Evolutionary conservation across 2,888 invertebrate genomes (phyloP).

Genomic region (Hymenopus coronatus): DNA sequence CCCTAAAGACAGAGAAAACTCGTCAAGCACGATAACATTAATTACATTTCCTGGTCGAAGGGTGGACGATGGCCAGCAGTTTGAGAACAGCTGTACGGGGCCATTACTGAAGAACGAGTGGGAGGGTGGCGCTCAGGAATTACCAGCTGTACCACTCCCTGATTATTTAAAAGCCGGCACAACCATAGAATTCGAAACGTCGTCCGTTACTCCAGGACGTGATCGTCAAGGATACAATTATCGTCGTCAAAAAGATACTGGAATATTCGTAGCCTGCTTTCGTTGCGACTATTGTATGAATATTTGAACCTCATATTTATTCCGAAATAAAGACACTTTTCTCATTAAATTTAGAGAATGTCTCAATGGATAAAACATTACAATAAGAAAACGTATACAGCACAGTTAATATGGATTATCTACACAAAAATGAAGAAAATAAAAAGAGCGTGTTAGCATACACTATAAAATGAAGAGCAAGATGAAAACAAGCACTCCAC

Average conservation of each 20-base stretch:
- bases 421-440: too few species aligned
- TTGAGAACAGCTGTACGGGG: not conserved
- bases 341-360: too few species aligned
- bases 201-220: not conserved
- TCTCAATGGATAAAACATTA: too few species aligned
- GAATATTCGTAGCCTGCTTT: not conserved
- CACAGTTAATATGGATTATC: too few species aligned
- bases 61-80: not conserved
- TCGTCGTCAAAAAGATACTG: not conserved
- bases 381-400: too few species aligned
- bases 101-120: not conserved
- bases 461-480: too few species aligned
- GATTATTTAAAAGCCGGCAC: not conserved
- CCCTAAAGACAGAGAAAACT: not conserved
- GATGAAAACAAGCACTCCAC: too few species aligned
- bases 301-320: too few species aligned
- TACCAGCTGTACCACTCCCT: not conserved
- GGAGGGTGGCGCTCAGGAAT: not conserved
- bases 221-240: not conserved
- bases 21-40: not conserved
- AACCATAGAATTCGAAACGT: not conserved
- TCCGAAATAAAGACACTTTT: too few species aligned
- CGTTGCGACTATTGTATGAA: not conserved
- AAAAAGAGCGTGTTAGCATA: too few species aligned
- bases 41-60: not conserved